Evolutionary conservation across 2,113 vertebrate genomes (phyloP), one percentile per base, ranked within the genome.

Genomic region (Thermophis baileyi): DNA sequence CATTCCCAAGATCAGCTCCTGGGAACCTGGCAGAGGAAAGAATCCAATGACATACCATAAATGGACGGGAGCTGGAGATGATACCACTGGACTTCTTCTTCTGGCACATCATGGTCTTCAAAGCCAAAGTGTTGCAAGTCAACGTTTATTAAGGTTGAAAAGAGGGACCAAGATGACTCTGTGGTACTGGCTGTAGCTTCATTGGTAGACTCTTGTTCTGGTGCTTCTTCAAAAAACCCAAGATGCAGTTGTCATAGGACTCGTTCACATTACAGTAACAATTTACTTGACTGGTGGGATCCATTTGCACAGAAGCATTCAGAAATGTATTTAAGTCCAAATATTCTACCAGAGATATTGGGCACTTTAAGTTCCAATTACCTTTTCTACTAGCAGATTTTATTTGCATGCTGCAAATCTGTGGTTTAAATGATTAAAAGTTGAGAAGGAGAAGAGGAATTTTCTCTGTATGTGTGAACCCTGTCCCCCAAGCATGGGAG

Each of bases 1-100:
- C 44, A 74, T 63, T 0, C 0, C 63, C 63, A 69, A n/a, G 63
- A 69, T 9, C 2, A 93, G 35, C 16, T 96, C 94, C 24, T 94
- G 93, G 0, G 49, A 95, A 49, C 46, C 40, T 51, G 81, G 94
- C 90, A 30, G 3, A 88, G 20, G 88, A 92, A 87, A 7, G 55
- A 63, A 3, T 63, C 91, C 4, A 49, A 27, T 1, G 6, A 9
- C 3, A 1, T 40, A 8, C 22, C 12, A 14, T 74, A 50, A 94
- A 22, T 40, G 40, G 46, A 6, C 27, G 46, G 46, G 53, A 50
- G 30, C 11, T 1, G 53, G 51, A 87, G 35, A 47, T 24, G 14
- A 4, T 6, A 3, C 46, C 16, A n/a, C 20, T 55, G 81, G 81
- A 49, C 20, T n/a, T 49, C 46, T 53, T 8, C 4, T 10, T 60